Conservation (phyloP, 1,140 invertebrate genomes). For the Phocides pigmalion region DNA sequence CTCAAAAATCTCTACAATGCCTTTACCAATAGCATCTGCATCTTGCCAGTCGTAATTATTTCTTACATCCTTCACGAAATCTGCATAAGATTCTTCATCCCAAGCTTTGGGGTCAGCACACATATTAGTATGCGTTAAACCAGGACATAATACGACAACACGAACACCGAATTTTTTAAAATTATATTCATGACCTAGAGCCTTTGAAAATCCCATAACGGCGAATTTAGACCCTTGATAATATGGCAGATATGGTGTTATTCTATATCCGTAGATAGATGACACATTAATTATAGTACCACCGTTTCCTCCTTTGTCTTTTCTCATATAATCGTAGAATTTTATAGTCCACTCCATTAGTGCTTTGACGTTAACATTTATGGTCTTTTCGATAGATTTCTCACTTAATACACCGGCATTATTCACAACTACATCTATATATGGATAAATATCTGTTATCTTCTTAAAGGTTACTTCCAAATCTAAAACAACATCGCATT, state of each 20-base stretch:
- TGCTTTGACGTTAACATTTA: conserved; percentile 60
- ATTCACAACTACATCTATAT: conserved; percentile 86
- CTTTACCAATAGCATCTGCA: conserved; percentile 42
- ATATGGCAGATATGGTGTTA: conserved; percentile 85
- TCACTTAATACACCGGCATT: conserved; percentile 86
- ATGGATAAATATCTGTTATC: conserved; percentile 68
- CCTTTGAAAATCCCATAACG: conserved; percentile 81
- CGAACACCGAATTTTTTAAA: conserved; percentile 82
- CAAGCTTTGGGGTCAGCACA: conserved; percentile 48
- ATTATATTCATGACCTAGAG: conserved; percentile 81
- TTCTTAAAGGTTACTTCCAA: conserved; percentile 68
- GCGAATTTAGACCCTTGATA: conserved; percentile 89
- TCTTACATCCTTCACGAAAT: conserved; percentile 20
- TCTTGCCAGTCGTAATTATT: conserved; percentile 43
- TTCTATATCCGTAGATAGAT: conserved; percentile 85
- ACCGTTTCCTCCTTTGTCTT: conserved; percentile 85
- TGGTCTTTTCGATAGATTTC: conserved; percentile 67
- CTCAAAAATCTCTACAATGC: conserved; percentile 35
- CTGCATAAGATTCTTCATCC: conserved; percentile 33
- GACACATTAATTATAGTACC: conserved; percentile 87
- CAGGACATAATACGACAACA: conserved; percentile 83
- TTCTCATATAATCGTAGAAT: conserved; percentile 83
- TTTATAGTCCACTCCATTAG: conserved; percentile 62
- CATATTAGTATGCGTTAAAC: conserved; percentile 78
- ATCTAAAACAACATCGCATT: conserved; percentile 80